Evolutionary conservation across 2,797 vertebrate species (phyloP).

Genomic region (Bradypodion ventrale): DNA sequence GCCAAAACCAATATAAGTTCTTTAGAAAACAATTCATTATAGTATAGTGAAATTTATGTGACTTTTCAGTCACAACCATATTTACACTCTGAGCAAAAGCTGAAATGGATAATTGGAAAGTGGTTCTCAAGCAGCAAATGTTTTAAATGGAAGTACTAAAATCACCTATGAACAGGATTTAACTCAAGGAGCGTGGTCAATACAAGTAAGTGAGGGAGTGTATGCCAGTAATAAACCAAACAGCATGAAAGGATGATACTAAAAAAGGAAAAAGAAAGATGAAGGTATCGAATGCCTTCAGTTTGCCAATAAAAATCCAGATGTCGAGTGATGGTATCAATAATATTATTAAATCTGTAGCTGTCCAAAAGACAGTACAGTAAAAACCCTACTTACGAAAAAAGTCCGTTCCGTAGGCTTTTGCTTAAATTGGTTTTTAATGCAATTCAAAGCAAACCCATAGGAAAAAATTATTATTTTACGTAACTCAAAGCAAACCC

Average conservation of each 20-base stretch:
- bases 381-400: no score
- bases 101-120: slow-evolving; percentile 11
- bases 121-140: slow-evolving; percentile 23
- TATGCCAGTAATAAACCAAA: neutral
- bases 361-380: slow-evolving; percentile 17
- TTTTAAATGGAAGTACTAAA: slow-evolving; percentile 41
- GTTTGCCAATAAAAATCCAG: neutral
- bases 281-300: neutral
- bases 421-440: no score
- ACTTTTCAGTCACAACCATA: slow-evolving; percentile 27
- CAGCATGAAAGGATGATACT: neutral
- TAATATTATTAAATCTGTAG: neutral
- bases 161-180: neutral
- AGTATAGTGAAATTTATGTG: slow-evolving; percentile 37
- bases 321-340: neutral
- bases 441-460: no score
- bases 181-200: neutral
- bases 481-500: no score
- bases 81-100: slow-evolving; percentile 38
- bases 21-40: slow-evolving; percentile 2
- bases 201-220: neutral
- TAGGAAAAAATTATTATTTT: no score
- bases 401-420: no score
- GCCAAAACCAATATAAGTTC: slow-evolving; percentile 21
- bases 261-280: slow-evolving; percentile 11